These are phyloP conservation scores for Drosophila sechellia DNA, from an alignment of 1,140 invertebrate species.

Conservation along the genomic window DNA sequence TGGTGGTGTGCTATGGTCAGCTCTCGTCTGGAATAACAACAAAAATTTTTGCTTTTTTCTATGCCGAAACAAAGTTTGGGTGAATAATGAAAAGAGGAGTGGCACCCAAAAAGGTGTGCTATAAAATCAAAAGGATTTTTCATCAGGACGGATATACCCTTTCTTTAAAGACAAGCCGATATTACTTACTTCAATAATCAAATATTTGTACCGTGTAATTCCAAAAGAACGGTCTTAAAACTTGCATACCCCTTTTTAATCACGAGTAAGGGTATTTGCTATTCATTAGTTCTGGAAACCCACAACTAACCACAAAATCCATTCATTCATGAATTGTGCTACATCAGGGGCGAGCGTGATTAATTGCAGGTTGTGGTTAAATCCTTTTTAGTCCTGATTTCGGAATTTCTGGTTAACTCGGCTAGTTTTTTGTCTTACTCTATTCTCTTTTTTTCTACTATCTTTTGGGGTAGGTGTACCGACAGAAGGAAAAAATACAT, in stretches of 20 bases:
- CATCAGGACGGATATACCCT: neutral
- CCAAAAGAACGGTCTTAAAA: neutral
- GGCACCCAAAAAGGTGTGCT: conserved; percentile 8
- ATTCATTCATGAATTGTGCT: conserved; percentile 39
- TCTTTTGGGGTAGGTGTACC: conserved; percentile 8
- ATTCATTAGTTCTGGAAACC: conserved; percentile 7
- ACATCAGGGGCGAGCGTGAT: conserved; percentile 62
- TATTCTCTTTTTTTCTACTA: neutral
- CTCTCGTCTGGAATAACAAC: conserved; percentile 35
- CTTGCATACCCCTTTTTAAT: neutral
- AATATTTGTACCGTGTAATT: too few species aligned
- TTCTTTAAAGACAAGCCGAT: neutral
- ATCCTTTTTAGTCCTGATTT: conserved; percentile 67
- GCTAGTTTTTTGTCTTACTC: neutral
- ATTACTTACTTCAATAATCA: too few species aligned
- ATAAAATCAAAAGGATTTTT: conserved; percentile 9
- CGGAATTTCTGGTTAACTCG: conserved; percentile 29
- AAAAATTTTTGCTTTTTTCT: conserved; percentile 35
- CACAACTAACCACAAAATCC: conserved; percentile 25
- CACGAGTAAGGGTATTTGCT: conserved; percentile 1
- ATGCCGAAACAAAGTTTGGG: conserved; percentile 18
- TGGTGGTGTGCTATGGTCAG: conserved; percentile 1
- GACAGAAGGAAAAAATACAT: conserved; percentile 5
- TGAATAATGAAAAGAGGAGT: conserved; percentile 2
- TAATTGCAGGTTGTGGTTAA: conserved; percentile 75